Evolutionary conservation across 2,113 vertebrate species (phyloP).

Genomic region (Tamias sibiricus): DNA sequence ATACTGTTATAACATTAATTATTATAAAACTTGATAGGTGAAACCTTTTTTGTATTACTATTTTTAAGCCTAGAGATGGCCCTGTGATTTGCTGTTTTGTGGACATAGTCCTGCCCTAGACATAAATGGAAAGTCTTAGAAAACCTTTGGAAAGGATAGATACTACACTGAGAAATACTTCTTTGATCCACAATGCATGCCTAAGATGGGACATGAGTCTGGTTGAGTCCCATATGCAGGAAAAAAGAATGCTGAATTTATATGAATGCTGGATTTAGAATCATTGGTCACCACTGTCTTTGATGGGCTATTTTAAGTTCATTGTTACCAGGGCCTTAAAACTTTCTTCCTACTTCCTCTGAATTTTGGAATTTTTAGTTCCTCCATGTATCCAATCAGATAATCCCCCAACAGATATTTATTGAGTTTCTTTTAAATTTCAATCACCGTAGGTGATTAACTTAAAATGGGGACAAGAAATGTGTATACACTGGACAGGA

Average conservation of each 20-base stretch:
- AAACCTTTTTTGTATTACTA: slow-evolving; percentile 23
- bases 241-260: neutral
- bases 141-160: neutral
- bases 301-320: neutral
- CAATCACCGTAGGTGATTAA: neutral
- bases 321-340: neutral
- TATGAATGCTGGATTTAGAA: neutral
- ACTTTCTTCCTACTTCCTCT: neutral
- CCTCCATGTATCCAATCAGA: neutral
- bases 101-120: neutral
- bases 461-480: neutral
- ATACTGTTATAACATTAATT: too few species aligned
- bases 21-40: neutral
- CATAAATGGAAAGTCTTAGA: neutral
- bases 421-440: neutral
- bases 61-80: neutral
- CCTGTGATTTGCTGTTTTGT: neutral
- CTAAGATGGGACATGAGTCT: neutral
- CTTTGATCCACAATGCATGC: neutral
- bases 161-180: neutral
- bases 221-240: neutral
- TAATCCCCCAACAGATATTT: neutral
- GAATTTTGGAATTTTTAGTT: neutral
- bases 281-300: neutral
- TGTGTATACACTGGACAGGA: neutral